These are phyloP conservation scores for Ichneumoninae sp. DNA, from an alignment of 2,888 invertebrate genomes.

Conservation along the genomic window DNA sequence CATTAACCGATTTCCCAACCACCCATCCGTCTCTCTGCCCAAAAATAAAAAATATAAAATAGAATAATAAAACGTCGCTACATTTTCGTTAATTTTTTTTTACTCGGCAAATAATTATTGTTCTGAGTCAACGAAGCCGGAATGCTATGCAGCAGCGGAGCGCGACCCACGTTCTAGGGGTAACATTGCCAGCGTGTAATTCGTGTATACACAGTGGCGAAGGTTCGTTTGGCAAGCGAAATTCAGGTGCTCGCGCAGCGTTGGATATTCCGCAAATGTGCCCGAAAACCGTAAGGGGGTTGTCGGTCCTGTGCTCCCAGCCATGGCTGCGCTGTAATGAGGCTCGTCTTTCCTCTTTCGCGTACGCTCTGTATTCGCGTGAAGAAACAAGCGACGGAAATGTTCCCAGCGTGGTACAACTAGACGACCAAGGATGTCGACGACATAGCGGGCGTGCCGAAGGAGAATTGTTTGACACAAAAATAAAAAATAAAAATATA, in stretches of 20 bases:
- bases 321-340: conserved; percentile 36
- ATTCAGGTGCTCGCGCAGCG: conserved; percentile 18
- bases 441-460: not conserved
- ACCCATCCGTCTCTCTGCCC: not conserved
- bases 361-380: conserved; percentile 62
- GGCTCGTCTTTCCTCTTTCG: conserved; percentile 28
- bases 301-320: conserved; percentile 7
- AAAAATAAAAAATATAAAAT: not conserved
- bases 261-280: conserved; percentile 50
- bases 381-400: conserved; percentile 43
- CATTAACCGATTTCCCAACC: conserved; percentile 8
- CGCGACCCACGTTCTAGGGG: conserved; percentile 20
- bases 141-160: conserved; percentile 52
- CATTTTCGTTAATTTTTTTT: conserved; percentile 17
- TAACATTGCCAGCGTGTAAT: conserved; percentile 37
- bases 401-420: not conserved
- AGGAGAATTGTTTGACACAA: too few species aligned
- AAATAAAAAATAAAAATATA: not conserved
- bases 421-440: not conserved
- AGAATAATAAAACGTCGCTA: not conserved
- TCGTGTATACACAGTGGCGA: conserved; percentile 17
- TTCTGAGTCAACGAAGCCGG: conserved; percentile 74
- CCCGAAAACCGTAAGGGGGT: conserved; percentile 38
- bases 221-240: conserved; percentile 32
- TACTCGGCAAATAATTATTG: conserved; percentile 67